phyloP scores from a whole-genome alignment of 53 echinoderm and acorn worm genomes.

The Antedon mediterranea region DNA sequence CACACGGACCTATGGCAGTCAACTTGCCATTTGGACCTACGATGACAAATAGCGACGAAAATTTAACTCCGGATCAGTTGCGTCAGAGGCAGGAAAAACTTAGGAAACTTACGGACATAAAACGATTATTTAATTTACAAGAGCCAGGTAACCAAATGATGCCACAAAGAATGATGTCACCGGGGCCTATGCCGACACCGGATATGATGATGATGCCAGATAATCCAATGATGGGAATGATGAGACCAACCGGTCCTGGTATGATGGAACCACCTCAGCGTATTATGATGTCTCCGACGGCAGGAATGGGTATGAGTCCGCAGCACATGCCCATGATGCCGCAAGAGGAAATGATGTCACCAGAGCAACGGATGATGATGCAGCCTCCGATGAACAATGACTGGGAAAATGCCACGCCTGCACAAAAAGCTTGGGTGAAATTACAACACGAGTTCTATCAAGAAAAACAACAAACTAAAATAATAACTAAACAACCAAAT shows the following conservation, averaged over 20 bases:
- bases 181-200: neutral
- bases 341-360: conserved; percentile 20
- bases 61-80: neutral
- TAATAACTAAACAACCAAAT: conserved; percentile 61
- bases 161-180: conserved; percentile 43
- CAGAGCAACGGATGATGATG: conserved; percentile 18
- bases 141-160: neutral
- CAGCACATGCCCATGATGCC: conserved; percentile 51
- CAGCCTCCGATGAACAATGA: conserved; percentile 62
- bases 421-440: conserved; percentile 86
- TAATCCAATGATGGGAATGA: conserved; percentile 18
- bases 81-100: neutral
- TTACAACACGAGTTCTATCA: conserved; percentile 91
- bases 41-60: neutral
- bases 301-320: conserved; percentile 43
- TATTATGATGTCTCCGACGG: conserved; percentile 57
- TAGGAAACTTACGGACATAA: neutral
- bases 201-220: neutral
- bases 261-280: conserved; percentile 55
- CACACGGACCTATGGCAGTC: neutral
- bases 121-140: neutral
- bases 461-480: conserved; percentile 59
- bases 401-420: conserved; percentile 75
- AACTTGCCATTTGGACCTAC: neutral
- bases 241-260: conserved; percentile 36